Conservation (phyloP, 2,888 invertebrate species). For the Blastobasis lacticolella region DNA sequence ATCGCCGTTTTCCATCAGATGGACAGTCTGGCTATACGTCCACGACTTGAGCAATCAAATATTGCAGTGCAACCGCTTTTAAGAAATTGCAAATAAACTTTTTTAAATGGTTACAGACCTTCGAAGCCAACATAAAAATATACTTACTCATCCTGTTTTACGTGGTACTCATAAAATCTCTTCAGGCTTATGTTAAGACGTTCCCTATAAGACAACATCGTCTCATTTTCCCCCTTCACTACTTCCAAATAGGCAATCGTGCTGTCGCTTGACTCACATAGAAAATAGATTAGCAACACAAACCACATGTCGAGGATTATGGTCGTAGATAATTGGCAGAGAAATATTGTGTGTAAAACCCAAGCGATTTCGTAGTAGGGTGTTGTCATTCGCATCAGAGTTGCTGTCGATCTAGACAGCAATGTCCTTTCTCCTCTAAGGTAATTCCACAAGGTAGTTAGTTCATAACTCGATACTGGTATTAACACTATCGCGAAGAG, state of each 20-base stretch:
- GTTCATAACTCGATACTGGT: constrained; percentile 30
- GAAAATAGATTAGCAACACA: constrained; percentile 33
- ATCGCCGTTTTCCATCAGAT: too few relatives aligned
- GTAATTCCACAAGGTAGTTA: constrained; percentile 36
- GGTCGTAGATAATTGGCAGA: constrained; percentile 30
- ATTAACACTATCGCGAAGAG: constrained; percentile 22
- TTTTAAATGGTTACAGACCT: too few relatives aligned
- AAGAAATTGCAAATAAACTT: background rate
- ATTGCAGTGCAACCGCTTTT: background rate
- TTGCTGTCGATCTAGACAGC: constrained; percentile 39
- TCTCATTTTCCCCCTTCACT: constrained; percentile 17
- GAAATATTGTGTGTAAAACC: constrained; percentile 34
- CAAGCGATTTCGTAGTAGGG: constrained; percentile 47
- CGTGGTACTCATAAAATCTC: constrained; percentile 35
- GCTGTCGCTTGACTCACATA: constrained; percentile 33
- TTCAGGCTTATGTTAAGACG: constrained; percentile 32
- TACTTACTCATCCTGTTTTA: constrained; percentile 36
- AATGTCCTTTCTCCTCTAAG: constrained; percentile 30
- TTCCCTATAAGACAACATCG: constrained; percentile 21
- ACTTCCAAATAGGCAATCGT: constrained; percentile 27
- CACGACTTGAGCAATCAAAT: too few relatives aligned
- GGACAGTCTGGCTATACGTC: too few relatives aligned
- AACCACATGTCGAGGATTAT: constrained; percentile 47
- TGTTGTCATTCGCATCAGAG: constrained; percentile 42
- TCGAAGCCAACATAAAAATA: background rate